A percentile compares a stretch with the other conserved stretches of the same genome.
Conservation (phyloP, 2,797 vertebrate genomes). For the Pseudochaenichthys georgianus region DNA sequence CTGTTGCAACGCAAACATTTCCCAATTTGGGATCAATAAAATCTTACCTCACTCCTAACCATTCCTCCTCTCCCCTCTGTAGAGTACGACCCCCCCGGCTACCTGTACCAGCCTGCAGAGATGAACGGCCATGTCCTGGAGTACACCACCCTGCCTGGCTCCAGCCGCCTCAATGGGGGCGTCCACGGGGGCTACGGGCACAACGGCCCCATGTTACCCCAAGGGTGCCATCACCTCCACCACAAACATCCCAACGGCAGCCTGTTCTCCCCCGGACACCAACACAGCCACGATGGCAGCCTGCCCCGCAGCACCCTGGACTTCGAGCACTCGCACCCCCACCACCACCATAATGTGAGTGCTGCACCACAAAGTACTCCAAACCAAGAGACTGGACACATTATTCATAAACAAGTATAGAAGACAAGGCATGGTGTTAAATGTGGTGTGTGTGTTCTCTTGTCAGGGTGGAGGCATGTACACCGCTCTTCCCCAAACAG, state of each 20-base stretch:
- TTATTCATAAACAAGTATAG: not conserved
- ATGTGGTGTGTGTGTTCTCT: constrained; percentile 24
- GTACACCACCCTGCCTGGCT: constrained; percentile 87
- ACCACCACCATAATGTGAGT: constrained; percentile 86
- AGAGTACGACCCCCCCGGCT: constrained; percentile 94
- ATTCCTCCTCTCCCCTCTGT: constrained; percentile 37
- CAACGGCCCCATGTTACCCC: constrained; percentile 81
- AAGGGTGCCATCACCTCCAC: constrained; percentile 90
- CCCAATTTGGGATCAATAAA: too few relatives aligned
- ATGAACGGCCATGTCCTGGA: constrained; percentile 90
- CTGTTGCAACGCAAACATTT: too few relatives aligned
- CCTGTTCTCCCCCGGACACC: constrained; percentile 80
- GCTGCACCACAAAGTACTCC: not conserved
- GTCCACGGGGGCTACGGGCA: constrained; percentile 85
- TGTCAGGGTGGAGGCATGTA: constrained; percentile 90
- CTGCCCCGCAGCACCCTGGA: constrained; percentile 81
- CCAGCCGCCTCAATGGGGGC: constrained; percentile 84
- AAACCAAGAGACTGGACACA: not conserved
- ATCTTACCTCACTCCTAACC: too few relatives aligned
- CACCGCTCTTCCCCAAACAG: constrained; percentile 87
- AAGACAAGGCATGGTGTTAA: constrained; percentile 25
- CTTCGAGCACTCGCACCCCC: constrained; percentile 87
- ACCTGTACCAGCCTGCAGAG: constrained; percentile 91
- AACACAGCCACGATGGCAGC: constrained; percentile 80
- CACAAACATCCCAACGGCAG: constrained; percentile 86